Base-by-base conservation (phyloP, 2,113 vertebrate species). In the Illadopsis cleaveri region DNA sequence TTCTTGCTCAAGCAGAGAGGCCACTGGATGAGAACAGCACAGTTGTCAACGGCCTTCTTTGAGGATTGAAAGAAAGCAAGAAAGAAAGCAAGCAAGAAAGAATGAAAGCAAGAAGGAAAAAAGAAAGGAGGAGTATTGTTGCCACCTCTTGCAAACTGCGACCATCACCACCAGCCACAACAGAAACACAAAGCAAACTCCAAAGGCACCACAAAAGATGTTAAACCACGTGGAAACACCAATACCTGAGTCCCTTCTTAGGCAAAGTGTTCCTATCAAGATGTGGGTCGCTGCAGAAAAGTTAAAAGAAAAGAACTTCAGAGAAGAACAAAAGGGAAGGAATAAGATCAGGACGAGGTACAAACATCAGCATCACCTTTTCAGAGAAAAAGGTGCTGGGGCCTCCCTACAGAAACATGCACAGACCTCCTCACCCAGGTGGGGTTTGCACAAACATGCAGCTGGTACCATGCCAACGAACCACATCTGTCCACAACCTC, bases 261-360 rank as follows among this genome's bases (percentile, higher is more conserved):
- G 99, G 99, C 98, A 99, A 99, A 98, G 99, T 99, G 98, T 99
- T 99, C 99, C 99, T 99, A 98, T 99, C 98, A 98, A 99, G 99
- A 96, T 99, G 98, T 95, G 98, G 98, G 97, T 99, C 99, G 94
- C 99, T 99, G 99, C 97, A 97, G 98, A 98, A 97, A 97, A 98
- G 98, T 98, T 97, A 98, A 98, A 98, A 99, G 98, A 99, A 97
- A 98, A 98, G 98, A 98, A 98, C 98, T 98, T 99, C 97, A 98
- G 97, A 98, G 97, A 93, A 96, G 96, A 94, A 95, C 91, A 96
- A 94, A 73, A 88, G 91, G 91, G 72, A 85, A 84, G 66, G 79
- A 62, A 6, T 47, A 77, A 94, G 93, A 71, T 75, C 94, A 93
- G 68, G 53, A 93, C 16, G 25, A 64, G 93, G 11, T 3, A 91